Base-by-base conservation (phyloP, 2,888 invertebrate genomes). In the Orchesella flavescens region DNA sequence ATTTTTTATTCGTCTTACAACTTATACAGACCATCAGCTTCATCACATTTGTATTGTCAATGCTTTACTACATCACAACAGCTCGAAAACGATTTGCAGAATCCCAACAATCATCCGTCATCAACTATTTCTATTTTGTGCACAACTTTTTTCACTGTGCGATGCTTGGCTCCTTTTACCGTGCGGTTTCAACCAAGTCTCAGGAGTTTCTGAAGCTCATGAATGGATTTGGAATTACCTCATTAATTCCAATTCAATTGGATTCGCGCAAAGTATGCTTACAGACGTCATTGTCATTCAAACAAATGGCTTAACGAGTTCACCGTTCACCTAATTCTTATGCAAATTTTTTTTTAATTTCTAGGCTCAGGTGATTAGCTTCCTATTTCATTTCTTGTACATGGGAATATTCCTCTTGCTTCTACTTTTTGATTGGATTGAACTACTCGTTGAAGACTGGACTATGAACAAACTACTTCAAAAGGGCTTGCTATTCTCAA, bases 91-190 rank as follows among this genome's bases (percentile, higher is more conserved):
- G 74, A 24, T 10, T 75, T 4, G 17, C 74, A 7, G 10, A 21
- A 5, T 49, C 43, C 19, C 24, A 59, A 13, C 46, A 68, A 53
- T 24, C 61, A 2, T n/a, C 68, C 0, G 74, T 74, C 15, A 68
- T 74, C 21, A 53, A 59, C n/a, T 81, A 81, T 19, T 81, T 82
- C 19, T 82, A 82, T 43, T 69, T 75, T 61, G 71, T 17, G 19
- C 82, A 82, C 23, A 82, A 75, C 61, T 13, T 71, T 0, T 61
- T 75, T 55, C 82, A 82, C 23, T 63, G 57, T 61, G n/a, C 34
- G 0, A 82, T 82, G 82, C 5, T 75, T 13, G 15, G 24, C 7
- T 63, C 24, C 44, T 82, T 34, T 19, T 82, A 44, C 21, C n/a
- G 63, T 3, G 68, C 71, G 9, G 3, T 75, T 0, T 71, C 69